phyloP scores from a whole-genome alignment of 23 tunicate species.

The Halocynthia roretzi region DNA sequence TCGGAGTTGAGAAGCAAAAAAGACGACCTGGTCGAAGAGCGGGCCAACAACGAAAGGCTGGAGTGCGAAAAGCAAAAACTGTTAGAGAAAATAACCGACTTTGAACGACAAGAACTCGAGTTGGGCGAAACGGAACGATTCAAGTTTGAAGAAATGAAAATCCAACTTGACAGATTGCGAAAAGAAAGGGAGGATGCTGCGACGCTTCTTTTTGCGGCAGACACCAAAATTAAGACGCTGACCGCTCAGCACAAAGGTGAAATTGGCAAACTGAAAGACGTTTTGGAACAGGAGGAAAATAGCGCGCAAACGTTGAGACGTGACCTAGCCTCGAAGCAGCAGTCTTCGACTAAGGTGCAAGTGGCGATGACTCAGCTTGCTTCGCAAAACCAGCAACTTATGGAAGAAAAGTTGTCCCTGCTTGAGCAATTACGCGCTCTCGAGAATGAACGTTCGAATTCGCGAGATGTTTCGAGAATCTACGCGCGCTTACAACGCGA shows the following conservation, averaged over 20 bases:
- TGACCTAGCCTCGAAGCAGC: slow-evolving; percentile 37
- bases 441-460: slow-evolving; percentile 31
- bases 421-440: slow-evolving; percentile 50
- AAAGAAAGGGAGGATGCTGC: slow-evolving; percentile 57
- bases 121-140: slow-evolving; percentile 14
- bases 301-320: slow-evolving; percentile 13
- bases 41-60: slow-evolving; percentile 23
- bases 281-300: slow-evolving; percentile 34
- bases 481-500: slow-evolving; percentile 40
- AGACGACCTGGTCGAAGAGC: not conserved
- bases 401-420: slow-evolving; percentile 46
- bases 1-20: not conserved
- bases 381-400: slow-evolving; percentile 63
- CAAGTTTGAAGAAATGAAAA: slow-evolving; percentile 25
- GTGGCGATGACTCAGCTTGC: slow-evolving; percentile 57
- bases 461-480: slow-evolving; percentile 33
- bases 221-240: slow-evolving; percentile 21
- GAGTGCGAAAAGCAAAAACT: slow-evolving; percentile 31
- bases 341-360: slow-evolving; percentile 55
- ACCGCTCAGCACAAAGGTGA: slow-evolving; percentile 45
- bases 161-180: slow-evolving; percentile 26
- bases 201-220: slow-evolving; percentile 29
- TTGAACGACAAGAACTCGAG: slow-evolving; percentile 22
- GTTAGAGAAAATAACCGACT: slow-evolving; percentile 23
- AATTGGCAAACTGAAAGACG: slow-evolving; percentile 18